These are phyloP conservation scores for Scaptomyza reducta DNA, from an alignment of 2,888 invertebrate species.

Conservation along the genomic window DNA sequence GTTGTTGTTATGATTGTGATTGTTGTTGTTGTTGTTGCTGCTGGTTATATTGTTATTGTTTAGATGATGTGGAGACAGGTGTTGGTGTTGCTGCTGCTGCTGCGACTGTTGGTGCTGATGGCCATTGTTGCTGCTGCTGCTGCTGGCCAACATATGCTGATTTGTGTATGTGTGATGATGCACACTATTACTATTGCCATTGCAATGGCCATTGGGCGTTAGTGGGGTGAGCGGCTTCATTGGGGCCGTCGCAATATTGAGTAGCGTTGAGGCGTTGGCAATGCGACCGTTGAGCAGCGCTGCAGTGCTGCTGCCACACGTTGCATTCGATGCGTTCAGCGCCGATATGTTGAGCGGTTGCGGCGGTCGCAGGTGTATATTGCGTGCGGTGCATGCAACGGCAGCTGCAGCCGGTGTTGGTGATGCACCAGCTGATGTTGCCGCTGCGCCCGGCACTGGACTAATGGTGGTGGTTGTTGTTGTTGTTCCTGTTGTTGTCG, in stretches of 20 bases:
- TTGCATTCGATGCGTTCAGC: conserved; percentile 82
- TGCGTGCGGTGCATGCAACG: conserved; percentile 80
- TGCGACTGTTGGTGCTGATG: conserved; percentile 39
- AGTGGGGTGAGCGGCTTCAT: conserved; percentile 76
- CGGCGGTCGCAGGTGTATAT: conserved; percentile 84
- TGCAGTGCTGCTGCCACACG: conserved; percentile 34
- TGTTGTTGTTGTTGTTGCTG: conserved; percentile 41
- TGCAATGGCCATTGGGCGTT: conserved; percentile 72
- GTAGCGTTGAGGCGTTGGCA: conserved; percentile 67
- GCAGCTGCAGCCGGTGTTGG: conserved; percentile 69
- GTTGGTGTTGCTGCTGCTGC: conserved; percentile 36
- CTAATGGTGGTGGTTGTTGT: conserved; percentile 13
- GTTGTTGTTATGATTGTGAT: conserved; percentile 51
- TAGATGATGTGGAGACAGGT: conserved; percentile 21
- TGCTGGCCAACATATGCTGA: conserved; percentile 76
- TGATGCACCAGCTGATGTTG: conserved; percentile 34
- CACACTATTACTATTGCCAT: conserved; percentile 55
- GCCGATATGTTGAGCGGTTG: conserved; percentile 89
- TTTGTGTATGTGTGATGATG: conserved; percentile 80
- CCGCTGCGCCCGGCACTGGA: conserved; percentile 13
- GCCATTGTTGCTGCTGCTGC: conserved; percentile 46
- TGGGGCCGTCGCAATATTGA: conserved; percentile 71
- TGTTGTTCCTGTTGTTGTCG: conserved; percentile 4
- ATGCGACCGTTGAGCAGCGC: conserved; percentile 81
- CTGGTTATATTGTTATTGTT: conserved; percentile 48